Conservation (phyloP, 92 coral and sea anemone species). For the Heliopora coerulea region DNA sequence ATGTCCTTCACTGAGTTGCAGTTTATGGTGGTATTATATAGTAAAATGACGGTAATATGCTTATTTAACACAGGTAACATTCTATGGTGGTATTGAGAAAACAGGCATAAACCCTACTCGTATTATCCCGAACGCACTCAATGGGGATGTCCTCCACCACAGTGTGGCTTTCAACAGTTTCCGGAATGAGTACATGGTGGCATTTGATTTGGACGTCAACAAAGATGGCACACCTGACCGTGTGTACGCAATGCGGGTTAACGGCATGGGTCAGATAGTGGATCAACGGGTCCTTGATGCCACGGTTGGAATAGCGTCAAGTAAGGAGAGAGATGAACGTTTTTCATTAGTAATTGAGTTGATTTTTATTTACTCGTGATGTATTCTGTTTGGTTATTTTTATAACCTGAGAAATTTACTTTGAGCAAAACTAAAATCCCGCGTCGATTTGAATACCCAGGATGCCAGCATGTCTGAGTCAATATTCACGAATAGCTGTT, state of each 20-base stretch:
- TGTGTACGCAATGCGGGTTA: conserved; percentile 66
- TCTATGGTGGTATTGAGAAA: conserved; percentile 64
- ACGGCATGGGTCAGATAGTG: conserved; percentile 53
- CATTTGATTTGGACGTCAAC: conserved; percentile 80
- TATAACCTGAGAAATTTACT: too few species aligned
- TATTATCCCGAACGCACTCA: conserved; percentile 60
- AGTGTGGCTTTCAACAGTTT: conserved; percentile 70
- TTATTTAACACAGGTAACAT: conserved; percentile 47
- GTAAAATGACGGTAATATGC: too few species aligned
- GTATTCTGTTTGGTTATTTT: too few species aligned
- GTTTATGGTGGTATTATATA: too few species aligned
- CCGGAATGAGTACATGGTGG: conserved; percentile 76
- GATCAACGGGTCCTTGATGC: conserved; percentile 61
- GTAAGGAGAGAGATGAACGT: conserved; percentile 32
- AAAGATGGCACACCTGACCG: conserved; percentile 71
- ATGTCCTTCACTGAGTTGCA: too few species aligned
- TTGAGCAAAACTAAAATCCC: too few species aligned
- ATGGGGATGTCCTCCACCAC: conserved; percentile 79
- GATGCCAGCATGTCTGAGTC: too few species aligned
- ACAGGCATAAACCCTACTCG: conserved; percentile 25
- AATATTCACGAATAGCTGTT: too few species aligned
- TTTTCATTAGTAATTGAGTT: too few species aligned
- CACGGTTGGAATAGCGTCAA: conserved; percentile 68
- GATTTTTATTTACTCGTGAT: too few species aligned
- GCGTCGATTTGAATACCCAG: too few species aligned